Base-by-base conservation (phyloP, 2,888 invertebrate genomes). In the Caenorhabditis sp. region DNA sequence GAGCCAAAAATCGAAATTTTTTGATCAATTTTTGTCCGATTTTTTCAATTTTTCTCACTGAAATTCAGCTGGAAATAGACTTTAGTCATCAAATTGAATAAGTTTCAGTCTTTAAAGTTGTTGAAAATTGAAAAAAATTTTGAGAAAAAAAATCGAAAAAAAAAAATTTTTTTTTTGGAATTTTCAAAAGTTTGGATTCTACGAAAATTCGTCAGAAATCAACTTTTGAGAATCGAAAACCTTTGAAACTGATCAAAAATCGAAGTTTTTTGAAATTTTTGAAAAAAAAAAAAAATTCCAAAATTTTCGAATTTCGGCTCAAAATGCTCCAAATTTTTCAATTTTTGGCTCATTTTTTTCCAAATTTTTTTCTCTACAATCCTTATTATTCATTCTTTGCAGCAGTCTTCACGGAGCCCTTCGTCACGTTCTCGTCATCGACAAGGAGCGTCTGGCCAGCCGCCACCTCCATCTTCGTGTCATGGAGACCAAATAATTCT, bases 371-470 rank as follows among this genome's bases (percentile, higher is more conserved):
- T 47, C 7, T 41, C 12, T 16, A 66, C 51, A 31, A 28, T 16
- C 22, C 19, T 5, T 5, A 10, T 10, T 31, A 26, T 63, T 44
- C n/a, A n/a, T 31, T 26, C 7, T 61, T 47, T 61, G 12, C 58
- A 24, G 54, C 26, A 14, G 24, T 49, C 56, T 56, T 10, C 22
- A 47, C 31, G 41, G 41, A n/a, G n/a, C n/a, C 7, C 44, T 31
- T 10, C 38, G 44, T 8, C 51, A 26, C 14, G 56, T 70, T 2
- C 7, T 79, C 31, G 47, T 56, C 63, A 58, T 79, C 22, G 79
- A 79, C 31, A 38, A 41, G n/a, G 79, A 79, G 19, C 79, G 79
- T 41, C 64, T 79, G 4, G 44, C 51, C 1, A 56, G 69, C 1
- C 70, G 70, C 1, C 79, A 79, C 16, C 22, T 79, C 0, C 47